Evolutionary conservation across 2,888 invertebrate species (phyloP).

Genomic region (Monoplex corrugatus): DNA sequence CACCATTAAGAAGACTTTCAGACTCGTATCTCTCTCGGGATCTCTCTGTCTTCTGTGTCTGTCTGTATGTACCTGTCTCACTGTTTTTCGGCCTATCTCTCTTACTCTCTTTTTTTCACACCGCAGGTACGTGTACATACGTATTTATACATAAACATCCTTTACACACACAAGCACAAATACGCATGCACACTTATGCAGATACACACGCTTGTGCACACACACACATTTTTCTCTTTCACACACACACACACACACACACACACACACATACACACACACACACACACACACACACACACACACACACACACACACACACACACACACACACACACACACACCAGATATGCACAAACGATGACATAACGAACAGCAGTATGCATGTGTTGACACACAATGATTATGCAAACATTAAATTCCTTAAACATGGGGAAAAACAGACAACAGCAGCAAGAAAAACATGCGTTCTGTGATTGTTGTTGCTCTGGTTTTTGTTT

Average conservation of each 20-base stretch:
- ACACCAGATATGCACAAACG: not conserved
- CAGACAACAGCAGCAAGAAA: too few relatives aligned
- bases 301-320: not conserved
- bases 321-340: not conserved
- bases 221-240: not conserved
- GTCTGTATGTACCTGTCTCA: not conserved
- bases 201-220: not conserved
- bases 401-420: too few relatives aligned
- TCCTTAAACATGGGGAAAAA: too few relatives aligned
- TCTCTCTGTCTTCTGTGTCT: not conserved
- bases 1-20: too few relatives aligned
- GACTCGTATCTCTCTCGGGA: not conserved
- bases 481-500: too few relatives aligned
- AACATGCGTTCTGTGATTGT: too few relatives aligned
- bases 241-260: not conserved
- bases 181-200: not conserved
- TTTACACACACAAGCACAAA: not conserved
- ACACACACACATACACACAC: too few relatives aligned
- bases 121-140: not conserved
- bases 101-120: not conserved
- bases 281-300: not conserved
- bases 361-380: too few relatives aligned
- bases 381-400: too few relatives aligned
- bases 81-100: not conserved
- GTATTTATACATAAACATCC: not conserved